These are phyloP conservation scores for Leptinotarsa peninsularis DNA, from an alignment of 2,888 invertebrate species.

Conservation along the genomic window DNA sequence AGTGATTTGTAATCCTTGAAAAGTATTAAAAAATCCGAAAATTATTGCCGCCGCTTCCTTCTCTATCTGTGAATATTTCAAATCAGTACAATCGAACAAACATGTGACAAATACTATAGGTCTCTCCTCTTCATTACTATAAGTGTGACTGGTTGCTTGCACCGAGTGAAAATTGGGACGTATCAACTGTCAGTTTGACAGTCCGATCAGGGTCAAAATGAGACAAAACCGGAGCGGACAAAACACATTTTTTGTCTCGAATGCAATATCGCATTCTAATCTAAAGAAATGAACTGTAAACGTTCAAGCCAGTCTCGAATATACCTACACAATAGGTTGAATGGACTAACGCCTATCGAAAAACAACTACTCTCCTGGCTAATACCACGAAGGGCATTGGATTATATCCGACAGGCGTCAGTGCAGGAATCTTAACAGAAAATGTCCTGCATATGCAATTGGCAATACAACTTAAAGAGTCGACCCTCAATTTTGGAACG, in stretches of 20 bases:
- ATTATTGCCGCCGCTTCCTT: slow-evolving; percentile 5
- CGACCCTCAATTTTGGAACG: no score
- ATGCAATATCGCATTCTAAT: not conserved
- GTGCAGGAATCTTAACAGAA: no score
- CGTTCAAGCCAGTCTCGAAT: no score
- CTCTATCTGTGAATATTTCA: slow-evolving; percentile 8
- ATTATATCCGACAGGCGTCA: no score
- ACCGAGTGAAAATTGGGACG: not conserved
- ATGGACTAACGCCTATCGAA: no score
- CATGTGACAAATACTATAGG: not conserved
- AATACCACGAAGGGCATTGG: no score
- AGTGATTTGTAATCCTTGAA: not conserved
- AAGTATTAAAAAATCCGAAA: slow-evolving; percentile 2
- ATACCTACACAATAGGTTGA: no score
- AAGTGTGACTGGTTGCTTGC: not conserved
- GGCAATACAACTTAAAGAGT: no score
- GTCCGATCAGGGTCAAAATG: not conserved
- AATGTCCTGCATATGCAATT: no score
- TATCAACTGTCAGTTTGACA: not conserved
- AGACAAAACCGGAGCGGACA: not conserved
- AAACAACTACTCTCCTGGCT: no score
- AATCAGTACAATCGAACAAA: not conserved
- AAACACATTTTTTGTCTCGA: slow-evolving; percentile 13
- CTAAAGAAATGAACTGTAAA: no score
- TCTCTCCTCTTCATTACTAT: not conserved